Base-by-base conservation (phyloP, 2,797 vertebrate species). In the Urocyon cinereoargenteus region DNA sequence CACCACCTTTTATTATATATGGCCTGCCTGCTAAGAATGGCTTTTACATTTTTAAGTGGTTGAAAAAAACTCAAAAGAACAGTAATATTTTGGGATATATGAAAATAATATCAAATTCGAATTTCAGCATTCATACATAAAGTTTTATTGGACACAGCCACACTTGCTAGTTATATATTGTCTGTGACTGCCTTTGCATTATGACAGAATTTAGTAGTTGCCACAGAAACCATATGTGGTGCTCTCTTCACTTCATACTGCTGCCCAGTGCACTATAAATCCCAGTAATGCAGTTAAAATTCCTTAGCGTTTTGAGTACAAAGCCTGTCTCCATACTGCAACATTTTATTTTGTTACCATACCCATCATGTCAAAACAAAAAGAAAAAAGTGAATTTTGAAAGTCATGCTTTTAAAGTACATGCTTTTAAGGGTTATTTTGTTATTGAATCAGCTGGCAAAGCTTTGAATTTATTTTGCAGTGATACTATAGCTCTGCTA, bases 11-110 rank as follows among this genome's bases (percentile, higher is more conserved):
- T 88, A 45, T 77, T 55, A 90, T 61, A n/a, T 24, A 28, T 82
- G 34, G 11, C 24, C 28, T 91, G 6, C 24, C 3, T 94, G 64
- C 66, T 79, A 12, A 86, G 51, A 86, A 61, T 92, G 57, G 11
- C n/a, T 84, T 86, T 89, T 57, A 92, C 13, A 85, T 79, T 95
- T 91, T 94, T 73, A 62, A 95, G 40, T 91, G 24, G 36, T 91
- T 87, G 59, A 21, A 86, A 73, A 70, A 75, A 92, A 51, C 40
- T 83, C 13, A 90, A 89, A 91, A 94, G 75, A 53, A 53, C 31
- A 86, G 91, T 73, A 91, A 24, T 86, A 87, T 62, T 92, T 94
- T 61, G 15, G 28, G 10, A 68, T 36, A 66, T 1, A 31, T 36
- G 66, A 94, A 91, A 97, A 82, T 79, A 59, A 5, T 62, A 49